Conservation (phyloP, 2,888 invertebrate genomes). For the Lycia hirtaria region DNA sequence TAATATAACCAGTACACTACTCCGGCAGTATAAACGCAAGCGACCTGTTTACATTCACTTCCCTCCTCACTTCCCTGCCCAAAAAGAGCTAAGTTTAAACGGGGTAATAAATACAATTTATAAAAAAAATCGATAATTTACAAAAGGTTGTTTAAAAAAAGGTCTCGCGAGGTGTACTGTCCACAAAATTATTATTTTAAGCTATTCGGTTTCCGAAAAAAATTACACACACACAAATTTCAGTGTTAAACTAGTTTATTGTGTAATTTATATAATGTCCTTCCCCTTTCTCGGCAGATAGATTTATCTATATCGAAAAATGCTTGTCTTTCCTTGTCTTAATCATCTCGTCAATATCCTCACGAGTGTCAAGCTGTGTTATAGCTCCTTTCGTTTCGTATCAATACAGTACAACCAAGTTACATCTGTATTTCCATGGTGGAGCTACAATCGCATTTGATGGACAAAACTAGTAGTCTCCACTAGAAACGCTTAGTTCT, state of each 20-base stretch:
- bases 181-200: too few species aligned
- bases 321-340: not conserved
- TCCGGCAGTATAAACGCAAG: too few species aligned
- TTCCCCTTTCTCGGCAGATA: not conserved
- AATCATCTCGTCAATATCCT: slow-evolving; percentile 17
- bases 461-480: not conserved
- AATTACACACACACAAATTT: too few species aligned
- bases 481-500: not conserved
- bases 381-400: slow-evolving; percentile 12
- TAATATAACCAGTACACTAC: too few species aligned
- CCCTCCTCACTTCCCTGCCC: too few species aligned
- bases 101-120: too few species aligned
- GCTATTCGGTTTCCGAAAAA: too few species aligned
- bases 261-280: not conserved
- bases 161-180: too few species aligned
- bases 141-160: too few species aligned
- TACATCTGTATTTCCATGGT: not conserved
- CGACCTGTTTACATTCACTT: too few species aligned
- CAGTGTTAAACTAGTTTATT: not conserved
- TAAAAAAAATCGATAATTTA: too few species aligned
- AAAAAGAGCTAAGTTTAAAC: too few species aligned
- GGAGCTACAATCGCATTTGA: not conserved
- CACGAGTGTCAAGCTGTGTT: slow-evolving; percentile 17
- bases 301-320: slow-evolving; percentile 3
- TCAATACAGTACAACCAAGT: not conserved